Evolutionary conservation across 2,113 vertebrate genomes (phyloP), one percentile per base, ranked within the genome.

Genomic region (Esox niger): DNA sequence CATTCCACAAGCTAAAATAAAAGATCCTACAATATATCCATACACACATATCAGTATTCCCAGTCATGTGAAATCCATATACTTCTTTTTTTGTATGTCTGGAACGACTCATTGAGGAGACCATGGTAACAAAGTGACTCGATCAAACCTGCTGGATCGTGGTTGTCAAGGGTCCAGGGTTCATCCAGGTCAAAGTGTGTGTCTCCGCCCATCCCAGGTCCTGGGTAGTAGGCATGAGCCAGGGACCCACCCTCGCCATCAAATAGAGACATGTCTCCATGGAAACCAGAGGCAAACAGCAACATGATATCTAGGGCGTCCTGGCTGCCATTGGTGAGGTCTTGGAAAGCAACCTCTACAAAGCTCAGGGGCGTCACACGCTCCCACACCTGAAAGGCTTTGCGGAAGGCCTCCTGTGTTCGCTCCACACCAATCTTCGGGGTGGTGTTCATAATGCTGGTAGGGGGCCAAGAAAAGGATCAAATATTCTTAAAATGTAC

Each of bases 251-350:
- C 97, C 0, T 91, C 80, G 0, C 97, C 97, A 0, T 99, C 97
- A 3, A 99, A 99, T 2, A 96, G 91, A 1, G 97, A 98, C 89
- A 96, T 98, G 83, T 99, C 97, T 0, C 97, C 95, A 0, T 99
- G 97, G 90, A 95, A 98, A 64, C 96, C 94, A 0, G 96, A 96
- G 79, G 96, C 97, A 52, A 99, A 99, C 70, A 98, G 85, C 77
- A 99, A 83, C 88, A 98, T 88, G 86, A 99, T 96, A 87, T 98
- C 97, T 0, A 95, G 92, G 46, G 89, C 86, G 29, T 91, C 88
- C 76, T 90, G 91, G 82, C 91, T 85, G 84, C 93, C 87, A 69
- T 93, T 93, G 31, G 83, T 83, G 70, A 94, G 88, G 47, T 92
- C 31, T n/a, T 89, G 84, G 0, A 90, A 94, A 8, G 94, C 90